phyloP scores from a whole-genome alignment of 2,113 vertebrate species.

The Etia nguti region DNA sequence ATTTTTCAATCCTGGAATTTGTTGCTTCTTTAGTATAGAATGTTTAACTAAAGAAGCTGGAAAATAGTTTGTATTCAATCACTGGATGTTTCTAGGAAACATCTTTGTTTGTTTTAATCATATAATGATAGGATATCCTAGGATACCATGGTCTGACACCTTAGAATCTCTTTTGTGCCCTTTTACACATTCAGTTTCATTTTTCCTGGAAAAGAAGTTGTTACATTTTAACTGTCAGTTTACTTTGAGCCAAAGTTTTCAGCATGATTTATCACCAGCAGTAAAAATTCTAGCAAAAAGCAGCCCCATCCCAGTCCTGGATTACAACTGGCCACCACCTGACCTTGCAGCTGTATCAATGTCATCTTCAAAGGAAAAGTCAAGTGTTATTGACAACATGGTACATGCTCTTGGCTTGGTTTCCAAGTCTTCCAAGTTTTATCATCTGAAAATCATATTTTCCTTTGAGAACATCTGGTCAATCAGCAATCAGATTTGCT shows the following conservation, averaged over 20 bases:
- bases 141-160: not conserved
- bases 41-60: not conserved
- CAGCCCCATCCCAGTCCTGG: not conserved
- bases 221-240: not conserved
- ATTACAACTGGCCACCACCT: constrained; percentile 18
- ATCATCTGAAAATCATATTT: constrained; percentile 62
- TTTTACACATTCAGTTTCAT: not conserved
- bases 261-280: constrained; percentile 5
- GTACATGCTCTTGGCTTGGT: constrained; percentile 17
- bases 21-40: not conserved
- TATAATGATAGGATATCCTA: not conserved
- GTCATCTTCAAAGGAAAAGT: constrained; percentile 38
- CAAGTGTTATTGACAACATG: constrained; percentile 12
- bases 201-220: not conserved
- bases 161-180: not conserved
- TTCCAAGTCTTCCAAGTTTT: constrained; percentile 35
- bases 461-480: constrained; percentile 45
- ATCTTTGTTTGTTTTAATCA: not conserved
- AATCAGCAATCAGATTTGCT: constrained; percentile 27
- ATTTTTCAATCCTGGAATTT: not conserved
- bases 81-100: not conserved
- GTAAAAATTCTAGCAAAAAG: constrained; percentile 9
- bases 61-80: not conserved
- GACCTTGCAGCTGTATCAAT: constrained; percentile 35
- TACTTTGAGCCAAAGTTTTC: not conserved